phyloP scores from a whole-genome alignment of 2,888 invertebrate genomes.

The Myopa testacea region DNA sequence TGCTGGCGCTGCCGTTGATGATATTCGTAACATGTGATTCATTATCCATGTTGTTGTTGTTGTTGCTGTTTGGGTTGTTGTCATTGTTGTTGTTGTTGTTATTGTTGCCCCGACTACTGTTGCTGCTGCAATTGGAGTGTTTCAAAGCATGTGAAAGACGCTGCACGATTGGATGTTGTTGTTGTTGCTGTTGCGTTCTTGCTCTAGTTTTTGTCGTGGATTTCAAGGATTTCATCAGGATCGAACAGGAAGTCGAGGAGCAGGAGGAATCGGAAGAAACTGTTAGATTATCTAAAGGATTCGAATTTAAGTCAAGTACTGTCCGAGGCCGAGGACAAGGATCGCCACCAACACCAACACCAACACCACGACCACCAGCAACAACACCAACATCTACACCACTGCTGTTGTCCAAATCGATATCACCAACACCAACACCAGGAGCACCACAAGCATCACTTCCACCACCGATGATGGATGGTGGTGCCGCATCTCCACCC shows the following conservation, averaged over 20 bases:
- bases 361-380: conserved; percentile 30
- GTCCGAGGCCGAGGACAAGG: conserved; percentile 55
- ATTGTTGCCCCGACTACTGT: conserved; percentile 39
- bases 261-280: conserved; percentile 21
- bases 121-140: conserved; percentile 35
- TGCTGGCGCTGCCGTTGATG: conserved; percentile 26
- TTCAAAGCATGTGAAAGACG: conserved; percentile 30
- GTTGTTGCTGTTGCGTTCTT: conserved; percentile 16
- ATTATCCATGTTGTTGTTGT: conserved; percentile 38
- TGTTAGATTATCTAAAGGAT: conserved; percentile 50
- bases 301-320: conserved; percentile 62
- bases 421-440: conserved; percentile 43
- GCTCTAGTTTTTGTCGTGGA: conserved; percentile 12
- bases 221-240: conserved; percentile 13
- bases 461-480: neutral
- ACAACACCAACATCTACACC: conserved; percentile 37
- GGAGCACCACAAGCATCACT: neutral
- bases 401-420: neutral
- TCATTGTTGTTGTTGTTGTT: conserved; percentile 37
- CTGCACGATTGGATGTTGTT: conserved; percentile 33
- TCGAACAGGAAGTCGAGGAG: conserved; percentile 22
- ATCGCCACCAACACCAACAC: conserved; percentile 38
- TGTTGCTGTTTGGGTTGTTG: conserved; percentile 43
- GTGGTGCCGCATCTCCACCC: conserved; percentile 16
- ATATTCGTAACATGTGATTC: no score